A percentile compares a stretch with the other conserved stretches of the same genome.
phyloP scores from a whole-genome alignment of 1,140 invertebrate species.

The Dreissena rostriformis region DNA sequence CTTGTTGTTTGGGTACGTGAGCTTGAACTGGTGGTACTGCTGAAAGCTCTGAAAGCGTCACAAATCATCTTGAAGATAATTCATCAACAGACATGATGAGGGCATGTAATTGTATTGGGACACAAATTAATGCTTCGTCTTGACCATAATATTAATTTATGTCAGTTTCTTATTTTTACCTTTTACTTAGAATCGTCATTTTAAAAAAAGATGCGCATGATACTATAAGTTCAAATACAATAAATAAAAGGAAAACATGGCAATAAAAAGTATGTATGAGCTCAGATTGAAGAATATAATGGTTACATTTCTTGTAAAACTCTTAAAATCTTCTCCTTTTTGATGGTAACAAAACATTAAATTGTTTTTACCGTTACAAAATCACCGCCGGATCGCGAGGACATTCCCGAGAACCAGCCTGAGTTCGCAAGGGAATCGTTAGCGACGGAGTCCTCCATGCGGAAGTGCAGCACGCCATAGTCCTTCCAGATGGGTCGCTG shows the following conservation, averaged over 20 bases:
- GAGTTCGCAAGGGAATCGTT: constrained; percentile 24
- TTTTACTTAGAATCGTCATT: too few species aligned
- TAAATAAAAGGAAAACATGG: not conserved
- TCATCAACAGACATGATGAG: not conserved
- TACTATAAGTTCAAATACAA: not conserved
- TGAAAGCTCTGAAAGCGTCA: constrained; percentile 43
- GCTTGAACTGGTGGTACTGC: constrained; percentile 31
- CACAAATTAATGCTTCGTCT: too few species aligned
- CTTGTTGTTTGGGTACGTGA: constrained; percentile 40
- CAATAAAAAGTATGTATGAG: too few species aligned
- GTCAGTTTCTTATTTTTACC: too few species aligned
- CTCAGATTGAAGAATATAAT: not conserved
- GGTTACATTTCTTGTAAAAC: not conserved
- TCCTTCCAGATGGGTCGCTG: constrained; percentile 42
- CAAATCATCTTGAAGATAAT: not conserved
- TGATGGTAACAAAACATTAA: not conserved
- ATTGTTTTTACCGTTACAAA: constrained; percentile 30
- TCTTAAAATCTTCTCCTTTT: not conserved
- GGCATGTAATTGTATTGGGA: not conserved
- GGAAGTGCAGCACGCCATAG: constrained; percentile 46
- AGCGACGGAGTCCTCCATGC: constrained; percentile 31
- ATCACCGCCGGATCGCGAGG: constrained; percentile 12
- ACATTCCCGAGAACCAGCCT: not conserved
- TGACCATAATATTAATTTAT: not conserved
- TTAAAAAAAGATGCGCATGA: too few species aligned